Base-by-base conservation (phyloP, 2,113 vertebrate species). In the Empidonax traillii region DNA sequence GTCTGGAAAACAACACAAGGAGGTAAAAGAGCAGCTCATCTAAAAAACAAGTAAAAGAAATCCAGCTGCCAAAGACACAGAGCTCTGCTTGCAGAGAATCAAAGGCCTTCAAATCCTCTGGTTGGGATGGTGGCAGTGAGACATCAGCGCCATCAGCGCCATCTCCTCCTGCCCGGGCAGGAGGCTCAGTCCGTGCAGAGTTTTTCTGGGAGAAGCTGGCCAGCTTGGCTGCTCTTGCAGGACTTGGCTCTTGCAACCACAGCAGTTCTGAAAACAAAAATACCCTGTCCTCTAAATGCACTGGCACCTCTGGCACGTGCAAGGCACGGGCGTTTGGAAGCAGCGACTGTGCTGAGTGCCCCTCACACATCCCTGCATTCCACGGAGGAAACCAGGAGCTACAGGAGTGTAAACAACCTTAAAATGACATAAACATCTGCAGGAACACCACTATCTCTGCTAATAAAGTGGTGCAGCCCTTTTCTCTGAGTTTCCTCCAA, bases 291-390 rank as follows among this genome's bases (percentile, higher is more conserved):
- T 10, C 56, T 53, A 8, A 65, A 33, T 0, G 7, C 1, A 0
- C 11, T 11, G 51, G 66, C 61, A 33, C 11, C 84, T 67, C 71
- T 2, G 5, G 2, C 43, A 4, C 1, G 12, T 1, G 0, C 33
- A 3, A 37, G 27, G 52, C 12, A 1, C 7, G 3, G 52, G 59
- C 1, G 4, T 7, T n/a, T 4, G 66, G n/a, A n/a, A 51, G 83
- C 66, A 33, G 35, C 0, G 31, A 10, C 31, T 4, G 23, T 8
- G 1, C 0, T 43, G 7, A 43, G 62, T 6, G 75, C n/a, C 23
- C 4, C 1, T 14, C 33, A 0, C 88, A 39, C 4, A 0, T 9
- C 59, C 49, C 78, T 27, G 8, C 9, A 0, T 35, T 23, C 28
- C 20, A 65, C 25, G 33, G 27, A 66, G 69, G 19, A 49, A 49